A percentile compares a stretch with the other conserved stretches of the same genome.
Evolutionary conservation across 1,140 invertebrate genomes (phyloP).

Genomic region (Bombus confusus): DNA sequence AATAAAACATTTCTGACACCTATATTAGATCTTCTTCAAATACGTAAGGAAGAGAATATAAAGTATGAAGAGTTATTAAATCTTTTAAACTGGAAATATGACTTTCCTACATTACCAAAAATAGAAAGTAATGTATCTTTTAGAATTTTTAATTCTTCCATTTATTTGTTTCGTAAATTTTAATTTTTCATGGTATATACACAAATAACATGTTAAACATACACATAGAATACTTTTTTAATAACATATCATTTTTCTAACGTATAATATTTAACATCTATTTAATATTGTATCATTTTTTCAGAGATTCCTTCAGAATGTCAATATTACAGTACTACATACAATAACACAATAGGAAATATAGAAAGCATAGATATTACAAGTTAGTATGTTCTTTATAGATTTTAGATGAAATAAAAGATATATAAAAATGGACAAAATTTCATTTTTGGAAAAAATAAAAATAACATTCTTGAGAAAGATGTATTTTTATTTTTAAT

Average conservation of each 20-base stretch:
- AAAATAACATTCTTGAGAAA: neutral
- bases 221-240: neutral
- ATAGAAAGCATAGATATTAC: conserved; percentile 13
- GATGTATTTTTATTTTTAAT: neutral
- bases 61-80: conserved; percentile 59
- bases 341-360: conserved; percentile 31
- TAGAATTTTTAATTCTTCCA: neutral
- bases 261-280: neutral
- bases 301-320: conserved; percentile 27
- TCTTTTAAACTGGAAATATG: conserved; percentile 65
- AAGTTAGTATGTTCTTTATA: conserved; percentile 14
- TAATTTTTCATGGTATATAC: neutral
- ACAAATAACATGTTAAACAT: neutral
- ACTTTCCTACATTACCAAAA: conserved; percentile 59
- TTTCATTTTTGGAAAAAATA: neutral
- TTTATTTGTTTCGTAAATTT: neutral
- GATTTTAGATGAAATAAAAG: too few species aligned
- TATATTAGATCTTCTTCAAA: conserved; percentile 56
- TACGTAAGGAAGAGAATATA: conserved; percentile 44
- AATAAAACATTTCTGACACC: conserved; percentile 45
- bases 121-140: conserved; percentile 43
- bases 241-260: neutral
- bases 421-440: neutral
- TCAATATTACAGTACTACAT: conserved; percentile 30
- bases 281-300: neutral